phyloP scores from a whole-genome alignment of 2,113 vertebrate genomes.

The Otocyon megalotis region DNA sequence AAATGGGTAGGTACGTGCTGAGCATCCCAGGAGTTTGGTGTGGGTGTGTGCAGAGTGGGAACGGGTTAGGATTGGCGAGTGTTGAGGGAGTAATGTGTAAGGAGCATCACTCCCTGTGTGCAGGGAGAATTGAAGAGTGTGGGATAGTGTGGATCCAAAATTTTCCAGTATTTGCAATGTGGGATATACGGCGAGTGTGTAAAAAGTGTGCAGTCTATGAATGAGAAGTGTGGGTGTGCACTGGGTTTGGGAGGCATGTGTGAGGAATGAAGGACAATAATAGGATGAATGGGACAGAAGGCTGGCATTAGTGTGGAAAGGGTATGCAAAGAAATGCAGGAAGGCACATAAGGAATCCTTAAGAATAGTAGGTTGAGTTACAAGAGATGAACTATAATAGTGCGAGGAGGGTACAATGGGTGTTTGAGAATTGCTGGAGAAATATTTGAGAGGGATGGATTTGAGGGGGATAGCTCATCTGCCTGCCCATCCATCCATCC shows the following conservation, averaged over 20 bases:
- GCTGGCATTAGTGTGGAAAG: background rate
- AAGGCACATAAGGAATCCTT: background rate
- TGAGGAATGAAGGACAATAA: background rate
- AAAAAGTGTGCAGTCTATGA: background rate
- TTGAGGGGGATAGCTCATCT: background rate
- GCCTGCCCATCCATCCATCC: background rate
- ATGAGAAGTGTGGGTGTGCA: background rate
- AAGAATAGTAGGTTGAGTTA: background rate
- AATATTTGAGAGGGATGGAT: background rate
- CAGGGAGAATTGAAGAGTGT: background rate
- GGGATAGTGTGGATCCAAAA: background rate
- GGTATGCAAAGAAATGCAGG: background rate
- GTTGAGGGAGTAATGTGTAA: background rate
- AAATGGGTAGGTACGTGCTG: background rate
- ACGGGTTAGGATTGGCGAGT: background rate
- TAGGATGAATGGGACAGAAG: background rate
- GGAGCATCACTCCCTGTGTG: background rate
- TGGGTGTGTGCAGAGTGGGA: background rate
- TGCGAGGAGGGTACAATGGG: background rate
- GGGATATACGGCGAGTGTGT: background rate
- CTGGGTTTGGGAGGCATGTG: background rate
- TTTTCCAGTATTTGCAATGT: background rate
- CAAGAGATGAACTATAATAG: background rate
- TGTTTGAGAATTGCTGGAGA: background rate
- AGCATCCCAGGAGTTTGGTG: background rate